Evolutionary conservation across 2,797 vertebrate species (phyloP).

Genomic region (Neosilurus hyrtlii): DNA sequence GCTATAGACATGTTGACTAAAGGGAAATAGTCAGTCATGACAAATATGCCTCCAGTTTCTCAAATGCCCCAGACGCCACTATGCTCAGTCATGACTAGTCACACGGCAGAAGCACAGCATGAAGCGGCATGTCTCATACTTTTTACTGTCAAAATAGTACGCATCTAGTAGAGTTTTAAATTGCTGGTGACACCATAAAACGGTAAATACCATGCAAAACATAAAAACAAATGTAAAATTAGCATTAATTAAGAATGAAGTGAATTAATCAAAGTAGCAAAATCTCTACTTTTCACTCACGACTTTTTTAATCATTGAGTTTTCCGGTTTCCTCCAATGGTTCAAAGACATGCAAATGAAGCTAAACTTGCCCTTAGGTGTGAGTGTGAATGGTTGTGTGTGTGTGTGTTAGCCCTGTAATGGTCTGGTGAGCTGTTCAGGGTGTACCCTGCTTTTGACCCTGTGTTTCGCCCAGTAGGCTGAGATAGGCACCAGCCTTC

Average conservation of each 20-base stretch:
- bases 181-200: neutral
- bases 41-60: conserved; percentile 37
- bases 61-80: conserved; percentile 30
- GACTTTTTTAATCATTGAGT: neutral
- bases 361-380: too few species aligned
- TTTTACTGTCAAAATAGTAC: neutral
- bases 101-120: neutral
- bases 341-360: too few species aligned
- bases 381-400: too few species aligned
- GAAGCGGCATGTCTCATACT: neutral
- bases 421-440: too few species aligned
- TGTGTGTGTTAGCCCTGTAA: too few species aligned
- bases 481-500: too few species aligned
- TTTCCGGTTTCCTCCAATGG: neutral
- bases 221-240: neutral
- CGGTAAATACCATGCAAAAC: neutral
- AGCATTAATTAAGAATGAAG: neutral
- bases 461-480: too few species aligned
- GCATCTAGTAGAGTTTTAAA: neutral
- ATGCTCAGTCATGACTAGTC: conserved; percentile 14
- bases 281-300: neutral
- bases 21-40: conserved; percentile 32
- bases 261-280: neutral
- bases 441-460: too few species aligned
- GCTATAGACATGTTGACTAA: conserved; percentile 27